Percentiles rank a stretch among this genome's conserved stretches.
Conservation (phyloP, 2,113 vertebrate species). For the Bubo bubo region DNA sequence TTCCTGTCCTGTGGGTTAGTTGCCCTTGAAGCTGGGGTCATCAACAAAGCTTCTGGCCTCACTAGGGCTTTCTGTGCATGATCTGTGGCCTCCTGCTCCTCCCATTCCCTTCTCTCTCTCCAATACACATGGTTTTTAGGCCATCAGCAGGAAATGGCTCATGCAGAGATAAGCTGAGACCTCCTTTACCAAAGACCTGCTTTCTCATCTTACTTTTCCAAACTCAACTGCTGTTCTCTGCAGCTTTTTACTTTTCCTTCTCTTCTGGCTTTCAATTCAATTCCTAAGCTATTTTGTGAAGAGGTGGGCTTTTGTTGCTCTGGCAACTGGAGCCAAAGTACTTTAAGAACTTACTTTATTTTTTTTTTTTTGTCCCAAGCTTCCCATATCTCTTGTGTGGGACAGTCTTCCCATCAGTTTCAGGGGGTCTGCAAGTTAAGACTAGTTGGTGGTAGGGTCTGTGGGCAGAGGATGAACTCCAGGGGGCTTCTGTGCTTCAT, state of each 20-base stretch:
- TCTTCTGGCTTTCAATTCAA: not conserved
- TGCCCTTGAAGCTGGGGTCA: not conserved
- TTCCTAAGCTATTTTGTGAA: not conserved
- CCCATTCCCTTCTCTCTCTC: not conserved
- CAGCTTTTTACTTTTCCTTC: not conserved
- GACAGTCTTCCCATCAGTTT: not conserved
- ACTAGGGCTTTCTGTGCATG: not conserved
- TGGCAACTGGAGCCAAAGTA: not conserved
- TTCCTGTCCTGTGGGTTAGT: not conserved
- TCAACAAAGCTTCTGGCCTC: not conserved
- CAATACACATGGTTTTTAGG: rapidly evolving
- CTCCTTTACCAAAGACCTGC: not conserved
- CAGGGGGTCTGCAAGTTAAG: not conserved
- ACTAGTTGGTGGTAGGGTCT: too few relatives aligned
- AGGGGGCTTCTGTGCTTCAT: not conserved
- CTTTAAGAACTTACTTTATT: not conserved
- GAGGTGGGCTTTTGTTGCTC: not conserved
- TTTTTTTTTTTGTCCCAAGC: not conserved
- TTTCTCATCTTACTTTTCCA: not conserved
- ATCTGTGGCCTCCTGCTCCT: not conserved
- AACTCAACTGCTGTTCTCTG: not conserved
- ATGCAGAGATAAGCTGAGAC: not conserved
- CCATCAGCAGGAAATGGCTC: not conserved
- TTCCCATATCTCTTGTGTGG: not conserved
- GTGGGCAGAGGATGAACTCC: not conserved